Evolutionary conservation across 30 jellyfish, hydroid and myxozoan genomes (phyloP).

Genomic region (Clytia hemisphaerica): DNA sequence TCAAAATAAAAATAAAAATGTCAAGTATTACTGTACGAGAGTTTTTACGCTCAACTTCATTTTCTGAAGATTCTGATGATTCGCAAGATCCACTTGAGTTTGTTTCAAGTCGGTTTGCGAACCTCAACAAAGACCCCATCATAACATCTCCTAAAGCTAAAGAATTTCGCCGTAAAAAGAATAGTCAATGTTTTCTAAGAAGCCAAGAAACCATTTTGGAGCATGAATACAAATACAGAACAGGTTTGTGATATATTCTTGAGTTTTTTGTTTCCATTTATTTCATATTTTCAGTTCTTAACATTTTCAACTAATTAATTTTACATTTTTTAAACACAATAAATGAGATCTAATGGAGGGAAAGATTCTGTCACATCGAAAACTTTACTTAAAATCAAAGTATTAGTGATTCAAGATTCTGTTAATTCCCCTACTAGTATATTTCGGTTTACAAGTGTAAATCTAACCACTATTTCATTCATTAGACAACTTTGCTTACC

Average conservation of each 20-base stretch:
- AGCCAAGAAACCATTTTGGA: conserved; percentile 66
- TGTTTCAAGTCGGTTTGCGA: background rate
- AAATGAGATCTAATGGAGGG: background rate
- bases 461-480: background rate
- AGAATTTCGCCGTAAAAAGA: too few species aligned
- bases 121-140: too few species aligned
- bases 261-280: background rate
- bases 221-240: conserved; percentile 81
- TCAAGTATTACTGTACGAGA: conserved; percentile 23
- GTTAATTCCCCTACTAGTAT: background rate
- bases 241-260: conserved; percentile 51
- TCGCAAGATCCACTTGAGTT: background rate
- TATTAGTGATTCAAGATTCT: background rate
- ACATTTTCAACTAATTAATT: background rate
- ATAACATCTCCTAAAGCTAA: too few species aligned
- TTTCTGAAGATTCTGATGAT: conserved; percentile 22
- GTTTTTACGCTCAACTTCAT: conserved; percentile 30
- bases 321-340: background rate
- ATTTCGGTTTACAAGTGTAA: too few species aligned
- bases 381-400: background rate
- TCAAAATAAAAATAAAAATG: background rate
- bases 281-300: background rate
- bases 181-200: too few species aligned
- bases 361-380: background rate
- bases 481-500: conserved; percentile 86